Conservation (phyloP, 2,797 vertebrate genomes). For the Cossypha heuglini region DNA sequence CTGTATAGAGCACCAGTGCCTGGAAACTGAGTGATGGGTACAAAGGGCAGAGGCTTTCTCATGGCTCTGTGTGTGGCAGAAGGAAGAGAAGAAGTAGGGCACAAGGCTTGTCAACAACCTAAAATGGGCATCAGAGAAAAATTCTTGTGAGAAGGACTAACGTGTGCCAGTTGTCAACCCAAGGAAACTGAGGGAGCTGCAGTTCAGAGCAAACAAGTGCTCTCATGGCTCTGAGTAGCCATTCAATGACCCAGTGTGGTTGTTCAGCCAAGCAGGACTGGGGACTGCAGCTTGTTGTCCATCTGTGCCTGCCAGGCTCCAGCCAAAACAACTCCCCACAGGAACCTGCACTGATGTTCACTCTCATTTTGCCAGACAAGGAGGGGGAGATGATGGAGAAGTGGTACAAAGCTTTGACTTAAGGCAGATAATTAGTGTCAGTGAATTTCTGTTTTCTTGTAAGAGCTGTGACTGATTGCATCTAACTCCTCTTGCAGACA, state of each 20-base stretch:
- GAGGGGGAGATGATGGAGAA: neutral
- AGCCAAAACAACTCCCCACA: neutral
- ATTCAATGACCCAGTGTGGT: neutral
- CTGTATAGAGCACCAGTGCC: neutral
- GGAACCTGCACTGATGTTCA: neutral
- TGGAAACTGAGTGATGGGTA: neutral
- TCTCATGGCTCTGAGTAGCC: neutral
- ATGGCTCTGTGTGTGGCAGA: neutral
- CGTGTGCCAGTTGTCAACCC: neutral
- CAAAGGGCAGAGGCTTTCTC: neutral
- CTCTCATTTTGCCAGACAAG: slow-evolving; percentile 43
- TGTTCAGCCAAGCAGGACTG: neutral
- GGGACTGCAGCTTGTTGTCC: neutral
- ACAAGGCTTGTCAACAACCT: neutral
- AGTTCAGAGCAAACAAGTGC: neutral
- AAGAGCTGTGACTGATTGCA: slow-evolving; percentile 31
- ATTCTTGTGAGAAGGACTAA: neutral
- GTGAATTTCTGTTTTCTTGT: slow-evolving; percentile 17
- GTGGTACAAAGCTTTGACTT: neutral
- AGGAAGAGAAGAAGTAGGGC: neutral
- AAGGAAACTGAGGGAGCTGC: neutral
- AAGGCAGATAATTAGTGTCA: slow-evolving; percentile 37
- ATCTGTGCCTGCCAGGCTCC: slow-evolving; percentile 18
- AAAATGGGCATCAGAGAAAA: neutral
- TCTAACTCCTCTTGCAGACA: neutral